Evolutionary conservation across 2,113 vertebrate species (phyloP).

Genomic region (Amia ocellicauda): DNA sequence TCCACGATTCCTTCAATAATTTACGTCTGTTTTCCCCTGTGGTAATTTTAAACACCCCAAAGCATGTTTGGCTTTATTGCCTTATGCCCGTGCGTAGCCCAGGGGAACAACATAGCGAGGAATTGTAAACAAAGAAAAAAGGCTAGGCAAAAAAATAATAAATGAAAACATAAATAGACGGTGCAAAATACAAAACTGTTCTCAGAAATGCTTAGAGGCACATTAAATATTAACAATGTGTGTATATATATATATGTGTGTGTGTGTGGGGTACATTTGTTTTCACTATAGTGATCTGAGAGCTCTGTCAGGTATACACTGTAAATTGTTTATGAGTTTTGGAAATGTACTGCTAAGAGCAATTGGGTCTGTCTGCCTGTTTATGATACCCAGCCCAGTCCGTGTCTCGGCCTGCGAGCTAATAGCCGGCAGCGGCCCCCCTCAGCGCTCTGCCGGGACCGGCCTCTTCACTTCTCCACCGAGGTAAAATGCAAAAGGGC

Average conservation of each 20-base stretch:
- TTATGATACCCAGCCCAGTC: neutral
- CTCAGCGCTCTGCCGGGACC: too few species aligned
- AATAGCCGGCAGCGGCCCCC: too few species aligned
- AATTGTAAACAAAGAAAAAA: neutral
- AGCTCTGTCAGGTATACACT: too few species aligned
- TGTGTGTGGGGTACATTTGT: too few species aligned
- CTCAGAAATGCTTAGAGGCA: neutral
- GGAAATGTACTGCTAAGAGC: too few species aligned
- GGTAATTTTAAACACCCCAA: neutral
- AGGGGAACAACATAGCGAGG: neutral
- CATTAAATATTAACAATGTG: conserved; percentile 1
- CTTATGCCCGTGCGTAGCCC: neutral
- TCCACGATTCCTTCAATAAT: too few species aligned
- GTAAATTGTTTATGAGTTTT: too few species aligned
- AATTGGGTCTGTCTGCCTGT: neutral
- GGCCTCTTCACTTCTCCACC: too few species aligned
- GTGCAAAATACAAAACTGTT: neutral
- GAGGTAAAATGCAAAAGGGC: too few species aligned
- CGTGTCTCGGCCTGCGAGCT: too few species aligned
- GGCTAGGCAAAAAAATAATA: neutral
- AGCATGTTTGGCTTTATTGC: neutral
- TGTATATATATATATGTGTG: too few species aligned
- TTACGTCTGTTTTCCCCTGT: neutral
- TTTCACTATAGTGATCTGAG: too few species aligned
- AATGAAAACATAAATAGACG: neutral